Base-by-base conservation (phyloP, 2,113 vertebrate genomes). In the Peromyscus californicus region DNA sequence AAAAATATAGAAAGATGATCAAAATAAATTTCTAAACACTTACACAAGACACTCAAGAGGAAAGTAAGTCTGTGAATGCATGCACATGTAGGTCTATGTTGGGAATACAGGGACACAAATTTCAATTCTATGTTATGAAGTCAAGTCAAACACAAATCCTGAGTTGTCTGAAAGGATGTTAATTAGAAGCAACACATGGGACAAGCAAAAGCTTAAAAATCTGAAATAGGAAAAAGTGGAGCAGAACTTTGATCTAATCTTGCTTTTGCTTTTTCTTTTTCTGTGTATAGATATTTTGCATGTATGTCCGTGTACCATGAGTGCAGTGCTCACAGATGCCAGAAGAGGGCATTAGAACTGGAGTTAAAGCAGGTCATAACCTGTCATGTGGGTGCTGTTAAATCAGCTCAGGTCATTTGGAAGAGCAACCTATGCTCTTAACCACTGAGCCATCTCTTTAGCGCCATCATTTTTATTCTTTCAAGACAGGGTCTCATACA, bases 1-100 rank as follows among this genome's bases (percentile, higher is more conserved):
- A 57, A 95, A 97, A 88, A 90, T 61, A 82, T 22, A 7, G n/a
- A 84, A 88, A 82, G 19, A 65, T 90, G 42, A 74, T 89, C 78
- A 78, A 92, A 82, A 74, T 61, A 69, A 76, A 45, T 94, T 96
- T 5, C 51, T 69, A 80, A 45, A 87, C 87, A 59, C 26, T 36
- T 42, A 89, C 0, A 79, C 8, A 33, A 67, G 13, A 57, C 15
- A 48, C 45, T 63, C 36, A 79, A 59, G 54, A 39, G 26, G 26
- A 19, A 83, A 26, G 4, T 2, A 6, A 54, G 31, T 31, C 21
- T 69, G 15, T 48, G 21, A 4, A 19, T 8, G 39, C 5, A 22
- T 7, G 26, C 3, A 65, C 4, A n/a, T 2, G 8, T 48, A 42
- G 42, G 29, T 13, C 7, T 24, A 13, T 4, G 0, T 0, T n/a